Conservation (phyloP, 2,888 invertebrate genomes). For the Tridacna gigas region DNA sequence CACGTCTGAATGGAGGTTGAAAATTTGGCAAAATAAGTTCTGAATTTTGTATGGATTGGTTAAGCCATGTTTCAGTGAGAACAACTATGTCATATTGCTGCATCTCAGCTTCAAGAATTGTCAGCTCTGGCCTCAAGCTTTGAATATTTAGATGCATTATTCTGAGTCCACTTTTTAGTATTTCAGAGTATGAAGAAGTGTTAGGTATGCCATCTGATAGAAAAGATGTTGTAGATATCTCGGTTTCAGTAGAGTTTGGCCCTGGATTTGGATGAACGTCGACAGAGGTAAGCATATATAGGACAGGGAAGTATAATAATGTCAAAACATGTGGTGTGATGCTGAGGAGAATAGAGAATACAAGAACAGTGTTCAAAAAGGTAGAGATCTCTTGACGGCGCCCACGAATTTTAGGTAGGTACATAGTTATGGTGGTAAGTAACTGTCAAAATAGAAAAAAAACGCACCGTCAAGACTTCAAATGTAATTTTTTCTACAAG, state of each 20-base stretch:
- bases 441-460: not conserved
- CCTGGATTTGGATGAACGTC: constrained; percentile 15
- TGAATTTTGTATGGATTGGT: not conserved
- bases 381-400: not conserved
- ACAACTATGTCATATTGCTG: constrained; percentile 28
- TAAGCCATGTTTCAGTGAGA: constrained; percentile 33
- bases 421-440: constrained; percentile 2
- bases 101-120: constrained; percentile 22
- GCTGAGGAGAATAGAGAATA: not conserved
- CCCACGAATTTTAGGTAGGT: not conserved
- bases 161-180: not conserved
- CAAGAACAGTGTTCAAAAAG: not conserved
- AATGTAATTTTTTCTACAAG: too few species aligned
- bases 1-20: constrained; percentile 19
- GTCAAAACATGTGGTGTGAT: not conserved
- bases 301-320: not conserved
- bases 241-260: not conserved
- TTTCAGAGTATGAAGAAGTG: not conserved
- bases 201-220: not conserved
- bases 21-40: constrained; percentile 25
- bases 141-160: constrained; percentile 15
- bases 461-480: too few species aligned
- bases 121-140: not conserved
- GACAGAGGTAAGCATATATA: constrained; percentile 1
- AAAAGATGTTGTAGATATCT: not conserved